Evolutionary conservation across 1,140 invertebrate genomes (phyloP).

Genomic region (Drosophila navojoa): DNA sequence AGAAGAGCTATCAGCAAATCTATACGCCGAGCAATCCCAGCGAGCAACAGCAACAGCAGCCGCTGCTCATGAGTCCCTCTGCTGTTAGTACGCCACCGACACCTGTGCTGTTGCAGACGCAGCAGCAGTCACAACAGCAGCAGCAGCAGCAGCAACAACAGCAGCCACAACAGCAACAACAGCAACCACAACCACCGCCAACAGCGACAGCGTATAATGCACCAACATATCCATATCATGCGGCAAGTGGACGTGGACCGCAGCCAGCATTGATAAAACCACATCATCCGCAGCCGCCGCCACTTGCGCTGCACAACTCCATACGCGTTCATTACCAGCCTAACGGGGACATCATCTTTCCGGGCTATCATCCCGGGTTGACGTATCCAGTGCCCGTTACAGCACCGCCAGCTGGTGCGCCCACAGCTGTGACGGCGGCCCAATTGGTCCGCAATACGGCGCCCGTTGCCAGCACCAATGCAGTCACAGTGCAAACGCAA

Average conservation of each 20-base stretch:
- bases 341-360: conserved; percentile 83
- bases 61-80: conserved; percentile 65
- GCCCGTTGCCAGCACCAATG: conserved; percentile 64
- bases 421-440: conserved; percentile 83
- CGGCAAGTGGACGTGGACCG: conserved; percentile 75
- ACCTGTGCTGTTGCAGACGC: conserved; percentile 53
- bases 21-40: conserved; percentile 62
- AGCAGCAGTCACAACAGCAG: conserved; percentile 33
- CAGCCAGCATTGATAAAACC: conserved; percentile 78
- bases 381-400: conserved; percentile 67
- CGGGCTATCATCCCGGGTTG: conserved; percentile 82
- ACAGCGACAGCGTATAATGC: conserved; percentile 61
- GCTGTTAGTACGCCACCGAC: conserved; percentile 62
- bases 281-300: conserved; percentile 80
- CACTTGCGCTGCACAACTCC: conserved; percentile 83
- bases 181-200: conserved; percentile 47
- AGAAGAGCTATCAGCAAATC: conserved; percentile 72
- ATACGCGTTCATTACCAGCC: conserved; percentile 83
- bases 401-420: conserved; percentile 81
- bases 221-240: conserved; percentile 78
- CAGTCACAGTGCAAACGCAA: conserved; percentile 57
- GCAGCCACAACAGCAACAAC: conserved; percentile 1
- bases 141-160: conserved; percentile 33
- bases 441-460: conserved; percentile 82
- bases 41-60: conserved; percentile 55